Evolutionary conservation across 2,797 vertebrate species (phyloP).

Genomic region (Diglossa cyanea): DNA sequence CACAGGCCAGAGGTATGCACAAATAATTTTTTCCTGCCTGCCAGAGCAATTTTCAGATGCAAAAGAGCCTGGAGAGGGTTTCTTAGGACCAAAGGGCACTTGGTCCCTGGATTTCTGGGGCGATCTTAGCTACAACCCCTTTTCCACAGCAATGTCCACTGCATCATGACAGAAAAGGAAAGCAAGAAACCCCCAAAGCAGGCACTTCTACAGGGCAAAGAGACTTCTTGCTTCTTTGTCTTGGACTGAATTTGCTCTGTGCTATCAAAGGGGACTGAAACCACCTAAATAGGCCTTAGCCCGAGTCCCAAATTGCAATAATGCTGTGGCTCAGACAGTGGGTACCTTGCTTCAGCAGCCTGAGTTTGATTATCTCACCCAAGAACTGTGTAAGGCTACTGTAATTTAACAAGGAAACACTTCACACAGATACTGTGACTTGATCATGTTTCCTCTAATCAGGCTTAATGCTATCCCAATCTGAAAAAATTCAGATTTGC

Average conservation of each 20-base stretch:
- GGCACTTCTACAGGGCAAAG: background rate
- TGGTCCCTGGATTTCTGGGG: background rate
- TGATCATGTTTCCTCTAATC: background rate
- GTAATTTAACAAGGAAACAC: background rate
- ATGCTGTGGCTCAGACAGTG: background rate
- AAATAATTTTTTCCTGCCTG: background rate
- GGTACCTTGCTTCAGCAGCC: background rate
- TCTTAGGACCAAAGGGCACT: background rate
- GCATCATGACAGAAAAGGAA: background rate
- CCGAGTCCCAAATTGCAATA: background rate
- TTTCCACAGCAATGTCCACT: background rate
- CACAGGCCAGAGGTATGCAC: background rate
- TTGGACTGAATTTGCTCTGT: background rate
- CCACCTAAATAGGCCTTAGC: background rate
- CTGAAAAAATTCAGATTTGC: background rate
- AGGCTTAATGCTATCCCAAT: background rate
- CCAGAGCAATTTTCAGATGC: background rate
- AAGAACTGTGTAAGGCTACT: background rate
- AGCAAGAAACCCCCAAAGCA: background rate
- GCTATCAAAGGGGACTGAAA: background rate
- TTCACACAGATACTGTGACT: background rate
- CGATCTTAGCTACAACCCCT: background rate
- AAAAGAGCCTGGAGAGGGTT: background rate
- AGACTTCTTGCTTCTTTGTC: background rate
- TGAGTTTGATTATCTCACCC: background rate